A percentile compares a stretch with the other conserved stretches of the same genome.
These are phyloP conservation scores for Poeciliopsis prolifica DNA, from an alignment of 2,113 vertebrate species.

Conservation along the genomic window DNA sequence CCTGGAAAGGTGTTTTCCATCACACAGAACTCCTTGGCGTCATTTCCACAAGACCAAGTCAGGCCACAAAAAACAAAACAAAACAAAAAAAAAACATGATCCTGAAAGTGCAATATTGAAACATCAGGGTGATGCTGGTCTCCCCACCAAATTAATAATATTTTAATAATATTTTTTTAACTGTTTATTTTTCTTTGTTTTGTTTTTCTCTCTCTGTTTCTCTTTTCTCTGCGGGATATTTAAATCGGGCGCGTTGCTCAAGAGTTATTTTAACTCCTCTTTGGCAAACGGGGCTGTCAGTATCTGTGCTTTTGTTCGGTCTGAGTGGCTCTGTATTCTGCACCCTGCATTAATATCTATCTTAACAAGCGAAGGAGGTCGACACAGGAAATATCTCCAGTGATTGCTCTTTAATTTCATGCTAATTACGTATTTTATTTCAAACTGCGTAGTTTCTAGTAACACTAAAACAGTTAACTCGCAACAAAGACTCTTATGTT, in stretches of 20 bases:
- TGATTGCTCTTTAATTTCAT: conserved; percentile 68
- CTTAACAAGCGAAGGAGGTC: conserved; percentile 37
- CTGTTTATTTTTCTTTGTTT: not conserved
- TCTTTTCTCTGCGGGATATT: conserved; percentile 18
- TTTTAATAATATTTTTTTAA: too few species aligned
- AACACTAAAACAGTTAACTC: conserved; percentile 35
- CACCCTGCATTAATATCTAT: conserved; percentile 34
- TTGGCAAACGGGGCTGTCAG: conserved; percentile 4
- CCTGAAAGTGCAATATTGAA: conserved; percentile 61
- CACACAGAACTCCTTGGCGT: conserved; percentile 6
- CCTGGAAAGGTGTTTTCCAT: conserved; percentile 20
- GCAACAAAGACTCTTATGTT: conserved; percentile 26
- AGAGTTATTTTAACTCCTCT: conserved; percentile 39
- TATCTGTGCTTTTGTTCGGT: conserved; percentile 15
- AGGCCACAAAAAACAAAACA: conserved; percentile 21
- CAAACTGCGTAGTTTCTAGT: conserved; percentile 55
- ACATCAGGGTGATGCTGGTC: conserved; percentile 22
- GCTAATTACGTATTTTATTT: conserved; percentile 41
- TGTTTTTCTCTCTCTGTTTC: not conserved
- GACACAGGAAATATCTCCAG: conserved; percentile 88
- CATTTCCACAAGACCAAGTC: conserved; percentile 6
- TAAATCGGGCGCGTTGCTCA: conserved; percentile 33
- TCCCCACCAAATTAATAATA: not conserved
- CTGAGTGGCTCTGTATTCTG: conserved; percentile 21
- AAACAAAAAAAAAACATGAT: conserved; percentile 26